A percentile compares a stretch with the other conserved stretches of the same genome.
phyloP scores from a whole-genome alignment of 2,113 vertebrate genomes.

The Hymenochirus boettgeri region DNA sequence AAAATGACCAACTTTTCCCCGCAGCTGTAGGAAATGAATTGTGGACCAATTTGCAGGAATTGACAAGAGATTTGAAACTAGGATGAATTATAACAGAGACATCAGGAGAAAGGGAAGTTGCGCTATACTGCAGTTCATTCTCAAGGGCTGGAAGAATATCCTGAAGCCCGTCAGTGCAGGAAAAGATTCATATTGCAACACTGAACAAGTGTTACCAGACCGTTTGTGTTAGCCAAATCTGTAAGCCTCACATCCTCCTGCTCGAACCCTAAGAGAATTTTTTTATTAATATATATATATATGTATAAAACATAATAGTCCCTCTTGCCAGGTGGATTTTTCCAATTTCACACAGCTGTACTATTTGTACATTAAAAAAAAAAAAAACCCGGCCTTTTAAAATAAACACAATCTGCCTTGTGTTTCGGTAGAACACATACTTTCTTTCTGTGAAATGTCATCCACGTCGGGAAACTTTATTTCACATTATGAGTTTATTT shows the following conservation, averaged over 20 bases:
- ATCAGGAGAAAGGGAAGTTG: not conserved
- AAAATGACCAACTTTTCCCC: no score
- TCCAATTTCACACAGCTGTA: constrained; percentile 31
- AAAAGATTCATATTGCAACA: not conserved
- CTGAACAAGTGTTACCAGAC: not conserved
- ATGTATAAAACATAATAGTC: constrained; percentile 12
- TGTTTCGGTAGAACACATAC: constrained; percentile 9
- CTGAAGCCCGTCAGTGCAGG: no score
- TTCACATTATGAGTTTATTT: no score
- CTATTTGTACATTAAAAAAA: constrained; percentile 26
- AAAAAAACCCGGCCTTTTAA: constrained; percentile 15
- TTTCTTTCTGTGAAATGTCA: constrained; percentile 11
- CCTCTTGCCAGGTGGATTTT: constrained; percentile 20
- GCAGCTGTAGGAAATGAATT: no score
- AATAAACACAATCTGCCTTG: constrained; percentile 27
- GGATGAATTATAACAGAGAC: not conserved
- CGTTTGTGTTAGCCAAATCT: not conserved
- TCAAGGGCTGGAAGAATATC: not conserved
- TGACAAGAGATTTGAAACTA: no score
- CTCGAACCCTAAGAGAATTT: constrained; percentile 5
- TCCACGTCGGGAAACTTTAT: not conserved
- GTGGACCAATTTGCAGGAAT: no score
- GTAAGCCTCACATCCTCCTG: constrained; percentile 9
- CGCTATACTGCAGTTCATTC: not conserved
- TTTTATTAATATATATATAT: not conserved